Evolutionary conservation across 2,888 invertebrate genomes (phyloP).

Genomic region (Callyntrura sp.): DNA sequence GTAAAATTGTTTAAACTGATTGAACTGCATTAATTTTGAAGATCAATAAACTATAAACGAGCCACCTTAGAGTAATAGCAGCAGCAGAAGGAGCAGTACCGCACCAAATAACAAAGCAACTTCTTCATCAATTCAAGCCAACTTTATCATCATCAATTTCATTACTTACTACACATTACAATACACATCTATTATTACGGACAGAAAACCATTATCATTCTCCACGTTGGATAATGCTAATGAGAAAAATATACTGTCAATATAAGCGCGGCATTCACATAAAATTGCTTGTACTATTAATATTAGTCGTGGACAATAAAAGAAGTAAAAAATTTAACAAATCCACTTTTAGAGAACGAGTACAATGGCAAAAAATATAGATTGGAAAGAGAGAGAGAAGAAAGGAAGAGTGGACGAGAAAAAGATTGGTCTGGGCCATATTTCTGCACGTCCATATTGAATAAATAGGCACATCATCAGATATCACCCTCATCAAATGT

Average conservation of each 20-base stretch:
- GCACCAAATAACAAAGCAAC: background rate
- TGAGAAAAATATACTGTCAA: background rate
- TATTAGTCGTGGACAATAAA: conserved; percentile 3
- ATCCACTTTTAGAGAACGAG: background rate
- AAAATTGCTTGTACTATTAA: background rate
- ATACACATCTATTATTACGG: background rate
- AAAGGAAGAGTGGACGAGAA: conserved; percentile 9
- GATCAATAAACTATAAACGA: conserved; percentile 11
- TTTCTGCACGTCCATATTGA: background rate
- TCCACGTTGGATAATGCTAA: conserved; percentile 5
- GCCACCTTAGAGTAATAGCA: background rate
- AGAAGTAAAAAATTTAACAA: background rate
- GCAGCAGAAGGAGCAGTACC: background rate
- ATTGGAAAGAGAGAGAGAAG: background rate
- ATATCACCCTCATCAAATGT: conserved; percentile 1
- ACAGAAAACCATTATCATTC: background rate
- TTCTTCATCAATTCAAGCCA: background rate
- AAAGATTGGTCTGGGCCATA: background rate
- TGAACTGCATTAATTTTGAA: conserved; percentile 24
- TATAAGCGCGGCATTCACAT: background rate
- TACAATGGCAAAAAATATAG: background rate
- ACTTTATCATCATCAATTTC: background rate
- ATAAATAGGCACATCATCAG: background rate
- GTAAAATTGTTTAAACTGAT: background rate
- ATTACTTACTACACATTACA: background rate